phyloP scores from a whole-genome alignment of 2,113 vertebrate species.

The Amphiprion ocellaris region DNA sequence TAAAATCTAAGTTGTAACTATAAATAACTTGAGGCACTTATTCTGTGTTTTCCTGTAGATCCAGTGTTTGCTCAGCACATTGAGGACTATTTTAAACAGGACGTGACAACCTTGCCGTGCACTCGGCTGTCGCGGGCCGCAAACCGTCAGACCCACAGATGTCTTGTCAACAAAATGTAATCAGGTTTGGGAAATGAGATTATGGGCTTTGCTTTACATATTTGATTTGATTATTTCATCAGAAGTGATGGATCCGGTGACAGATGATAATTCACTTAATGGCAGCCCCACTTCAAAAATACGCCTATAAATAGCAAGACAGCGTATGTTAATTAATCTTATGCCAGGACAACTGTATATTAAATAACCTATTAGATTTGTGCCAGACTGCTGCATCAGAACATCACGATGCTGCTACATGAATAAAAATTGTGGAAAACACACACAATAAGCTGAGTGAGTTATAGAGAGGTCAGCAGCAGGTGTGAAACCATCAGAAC shows the following conservation, averaged over 20 bases:
- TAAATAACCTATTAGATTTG: constrained; percentile 64
- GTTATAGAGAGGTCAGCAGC: constrained; percentile 10
- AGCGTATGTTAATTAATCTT: constrained; percentile 76
- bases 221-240: constrained; percentile 83
- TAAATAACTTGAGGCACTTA: background rate
- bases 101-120: constrained; percentile 69
- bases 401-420: constrained; percentile 31
- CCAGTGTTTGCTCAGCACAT: constrained; percentile 20
- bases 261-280: constrained; percentile 84
- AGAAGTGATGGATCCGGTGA: constrained; percentile 77
- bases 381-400: constrained; percentile 47
- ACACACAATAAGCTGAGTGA: background rate
- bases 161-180: constrained; percentile 78
- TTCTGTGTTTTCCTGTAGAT: background rate
- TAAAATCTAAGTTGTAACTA: too few species aligned
- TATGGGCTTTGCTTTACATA: constrained; percentile 82
- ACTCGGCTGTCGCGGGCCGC: constrained; percentile 46
- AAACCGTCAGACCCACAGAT: constrained; percentile 59
- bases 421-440: constrained; percentile 17
- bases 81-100: constrained; percentile 36
- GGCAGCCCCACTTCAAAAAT: constrained; percentile 57
- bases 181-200: constrained; percentile 82
- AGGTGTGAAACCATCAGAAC: background rate
- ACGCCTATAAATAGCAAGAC: constrained; percentile 70
- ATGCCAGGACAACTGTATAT: constrained; percentile 51